phyloP scores from a whole-genome alignment of 2,888 invertebrate species.

The Amblyjoppa fuscipennis region DNA sequence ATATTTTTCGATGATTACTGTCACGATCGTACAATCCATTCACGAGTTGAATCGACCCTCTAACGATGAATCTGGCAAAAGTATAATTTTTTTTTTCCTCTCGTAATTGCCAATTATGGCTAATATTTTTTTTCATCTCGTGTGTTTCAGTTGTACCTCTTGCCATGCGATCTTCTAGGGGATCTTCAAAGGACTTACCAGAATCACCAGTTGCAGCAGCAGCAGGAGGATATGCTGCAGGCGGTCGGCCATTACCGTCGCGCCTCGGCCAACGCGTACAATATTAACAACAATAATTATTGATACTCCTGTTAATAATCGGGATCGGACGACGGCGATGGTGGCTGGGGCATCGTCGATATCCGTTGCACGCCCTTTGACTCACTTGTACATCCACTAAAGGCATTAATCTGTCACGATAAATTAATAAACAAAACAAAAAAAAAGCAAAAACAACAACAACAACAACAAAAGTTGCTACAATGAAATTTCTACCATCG shows the following conservation, averaged over 20 bases:
- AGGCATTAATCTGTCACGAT: conserved; percentile 29
- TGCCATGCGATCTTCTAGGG: conserved; percentile 73
- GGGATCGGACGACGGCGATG: conserved; percentile 29
- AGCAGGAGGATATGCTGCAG: conserved; percentile 47
- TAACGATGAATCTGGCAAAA: no score
- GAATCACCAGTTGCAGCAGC: conserved; percentile 29
- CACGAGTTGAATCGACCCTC: no score
- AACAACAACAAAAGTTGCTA: not conserved
- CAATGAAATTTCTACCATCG: conserved; percentile 1
- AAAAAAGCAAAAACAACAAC: no score
- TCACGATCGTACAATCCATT: no score
- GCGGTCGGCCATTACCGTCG: conserved; percentile 56
- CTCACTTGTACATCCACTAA: conserved; percentile 44
- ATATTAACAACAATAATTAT: conserved; percentile 62
- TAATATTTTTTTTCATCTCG: not conserved
- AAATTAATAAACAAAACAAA: conserved; percentile 23
- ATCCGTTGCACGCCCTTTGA: conserved; percentile 33
- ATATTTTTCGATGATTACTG: no score
- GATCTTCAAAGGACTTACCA: conserved; percentile 49
- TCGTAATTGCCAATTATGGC: no score
- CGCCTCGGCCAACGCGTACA: conserved; percentile 46
- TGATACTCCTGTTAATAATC: conserved; percentile 40
- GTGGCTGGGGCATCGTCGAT: conserved; percentile 23
- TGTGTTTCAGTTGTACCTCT: conserved; percentile 69
- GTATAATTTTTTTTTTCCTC: no score